Evolutionary conservation across 2,888 invertebrate genomes (phyloP), one percentile per base, ranked within the genome.

Genomic region (Amphipyra tragopoginis): DNA sequence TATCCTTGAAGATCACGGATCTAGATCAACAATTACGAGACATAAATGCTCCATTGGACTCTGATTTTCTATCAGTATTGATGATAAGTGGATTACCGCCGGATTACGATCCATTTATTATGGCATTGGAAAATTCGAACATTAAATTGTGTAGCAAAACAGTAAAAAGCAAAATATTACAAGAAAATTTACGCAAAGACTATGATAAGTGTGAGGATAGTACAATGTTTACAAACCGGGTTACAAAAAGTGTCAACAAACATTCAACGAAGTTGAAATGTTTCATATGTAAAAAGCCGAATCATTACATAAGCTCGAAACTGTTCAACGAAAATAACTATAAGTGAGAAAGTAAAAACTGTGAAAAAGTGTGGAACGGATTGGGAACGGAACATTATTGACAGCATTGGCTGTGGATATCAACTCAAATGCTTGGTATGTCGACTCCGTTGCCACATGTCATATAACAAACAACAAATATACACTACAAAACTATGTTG

Each of bases 1-100:
- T 42, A 42, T 42, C 14, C 15, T 15, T 14, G 14, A 42, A 14
- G 13, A 42, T 42, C 42, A 36, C 40, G n/a, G 34, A 65, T 50
- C 26, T 29, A 10, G 36, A 36, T 36, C 10, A n/a, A 36, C 36
- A 36, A 36, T 10, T 36, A 36, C 36, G 36, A 36, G 36, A 36
- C 10, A 36, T 36, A 36, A 36, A 36, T 9, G 36, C n/a, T n/a
- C n/a, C n/a, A n/a, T n/a, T n/a, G n/a, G n/a, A n/a, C n/a, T n/a
- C n/a, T n/a, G n/a, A n/a, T 36, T 36, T 36, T 36, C 36, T 36
- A 9, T 36, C 36, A 36, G 36, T 36, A 10, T 36, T 36, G 8
- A 36, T 36, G 36, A 2, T 36, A 36, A 36, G 36, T 9, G 36
- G 36, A 7, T 36, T 36, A 36, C 36, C 36, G 10, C 36, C 36